Conservation (phyloP, 2,113 vertebrate species). For the Athene cunicularia region DNA sequence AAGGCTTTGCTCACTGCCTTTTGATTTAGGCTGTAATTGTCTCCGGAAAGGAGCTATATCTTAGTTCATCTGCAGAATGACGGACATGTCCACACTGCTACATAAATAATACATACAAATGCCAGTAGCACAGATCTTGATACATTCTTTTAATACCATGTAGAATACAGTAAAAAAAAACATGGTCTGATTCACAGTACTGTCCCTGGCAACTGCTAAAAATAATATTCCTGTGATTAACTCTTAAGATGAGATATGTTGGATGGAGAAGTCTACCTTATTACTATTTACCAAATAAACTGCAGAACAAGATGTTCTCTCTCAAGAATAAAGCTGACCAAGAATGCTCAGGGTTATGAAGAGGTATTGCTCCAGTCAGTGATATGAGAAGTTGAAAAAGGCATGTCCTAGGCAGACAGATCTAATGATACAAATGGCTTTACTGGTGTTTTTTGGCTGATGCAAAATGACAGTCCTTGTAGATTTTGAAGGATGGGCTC, state of each 20-base stretch:
- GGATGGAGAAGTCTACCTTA: background rate
- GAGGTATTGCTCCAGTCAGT: background rate
- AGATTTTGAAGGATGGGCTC: background rate
- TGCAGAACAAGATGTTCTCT: background rate
- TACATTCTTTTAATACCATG: background rate
- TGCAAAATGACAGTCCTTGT: background rate
- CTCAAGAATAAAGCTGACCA: background rate
- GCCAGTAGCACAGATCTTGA: background rate
- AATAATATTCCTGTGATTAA: background rate
- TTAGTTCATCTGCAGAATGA: background rate
- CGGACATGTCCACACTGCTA: fast-evolving
- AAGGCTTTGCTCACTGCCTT: background rate
- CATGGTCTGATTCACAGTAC: background rate
- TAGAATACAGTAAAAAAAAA: background rate
- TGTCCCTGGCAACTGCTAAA: background rate
- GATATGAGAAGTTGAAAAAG: background rate
- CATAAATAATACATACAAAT: background rate
- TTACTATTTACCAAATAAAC: background rate
- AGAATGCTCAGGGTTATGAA: background rate
- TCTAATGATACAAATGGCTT: background rate
- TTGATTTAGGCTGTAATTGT: background rate
- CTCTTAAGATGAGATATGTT: background rate
- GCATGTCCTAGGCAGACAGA: background rate
- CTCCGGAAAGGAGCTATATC: background rate
- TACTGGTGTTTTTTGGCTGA: background rate